Evolutionary conservation across 2,797 vertebrate genomes (phyloP), one percentile per base, ranked within the genome.

Genomic region (Trachurus trachurus): DNA sequence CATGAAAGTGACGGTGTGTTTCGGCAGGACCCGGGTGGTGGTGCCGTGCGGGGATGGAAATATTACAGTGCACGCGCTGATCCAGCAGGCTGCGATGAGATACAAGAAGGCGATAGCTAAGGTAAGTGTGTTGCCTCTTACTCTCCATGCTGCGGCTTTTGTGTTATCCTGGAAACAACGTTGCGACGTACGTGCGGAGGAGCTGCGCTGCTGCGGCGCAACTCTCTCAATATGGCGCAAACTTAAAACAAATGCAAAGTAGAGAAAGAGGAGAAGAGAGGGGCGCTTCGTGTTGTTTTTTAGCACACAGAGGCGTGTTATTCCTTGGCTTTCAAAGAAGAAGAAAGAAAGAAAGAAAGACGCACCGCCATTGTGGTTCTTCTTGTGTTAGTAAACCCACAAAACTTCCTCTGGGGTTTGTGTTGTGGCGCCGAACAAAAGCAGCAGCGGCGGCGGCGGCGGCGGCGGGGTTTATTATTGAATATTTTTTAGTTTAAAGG

Each of bases 1-100:
- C 91, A 99, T 99, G 98, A 99, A 99, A 96, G 98, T 99, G 87
- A 99, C 98, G 79, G 97, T 98, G 94, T 98, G 97, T 85, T 99
- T 99, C 77, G 98, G 97, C 15, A 81, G 97, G 94, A 99, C 98
- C 83, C 95, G 97, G 93, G 98, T 99, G 94, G 97, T 99, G 93
- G 98, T 99, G 81, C 98, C 98, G 86, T 99, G 98, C 87, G 97
- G 98, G 17, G 97, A 98, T 71, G 98, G 98, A 2, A 96, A 95
- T 91, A 95, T 98, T 68, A 96, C 95, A 91, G 97, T 99, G 81
- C 96, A 92, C 92, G 92, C 88, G 34, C 96, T 99, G 76, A 94
- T 98, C 91, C 96, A 98, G 94, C 98, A 99, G 92, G 97, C 98
- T 65, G 96, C 94, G 89, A 97, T 98, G 96, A 94, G 98, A 75